phyloP scores from a whole-genome alignment of 2,797 vertebrate species.

The Danio tinwini region DNA sequence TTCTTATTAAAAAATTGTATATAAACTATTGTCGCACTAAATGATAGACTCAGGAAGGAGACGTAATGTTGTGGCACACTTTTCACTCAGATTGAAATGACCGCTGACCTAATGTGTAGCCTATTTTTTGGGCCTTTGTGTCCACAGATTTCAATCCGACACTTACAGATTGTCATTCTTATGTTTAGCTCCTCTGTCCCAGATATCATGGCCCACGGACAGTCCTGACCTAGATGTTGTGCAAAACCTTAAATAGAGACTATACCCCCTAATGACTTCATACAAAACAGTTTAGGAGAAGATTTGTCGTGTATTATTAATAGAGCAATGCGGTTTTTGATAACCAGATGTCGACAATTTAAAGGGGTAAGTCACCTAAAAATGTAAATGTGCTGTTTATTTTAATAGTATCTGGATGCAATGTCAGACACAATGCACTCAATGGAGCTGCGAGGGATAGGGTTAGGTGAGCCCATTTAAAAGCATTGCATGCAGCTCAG shows the following conservation, averaged over 20 bases:
- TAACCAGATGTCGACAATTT: background rate
- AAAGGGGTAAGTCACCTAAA: no score
- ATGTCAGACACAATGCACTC: no score
- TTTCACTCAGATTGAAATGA: background rate
- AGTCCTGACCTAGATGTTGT: conserved; percentile 51
- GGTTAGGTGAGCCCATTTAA: no score
- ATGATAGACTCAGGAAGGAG: background rate
- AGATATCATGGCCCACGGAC: conserved; percentile 51
- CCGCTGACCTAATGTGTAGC: conserved; percentile 22
- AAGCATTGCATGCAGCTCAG: no score
- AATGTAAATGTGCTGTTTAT: no score
- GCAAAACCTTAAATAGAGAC: conserved; percentile 27
- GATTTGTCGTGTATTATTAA: background rate
- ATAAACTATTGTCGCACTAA: no score
- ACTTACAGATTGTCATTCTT: conserved; percentile 37
- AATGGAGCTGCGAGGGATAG: no score
- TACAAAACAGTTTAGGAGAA: conserved; percentile 17
- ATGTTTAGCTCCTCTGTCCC: conserved; percentile 56
- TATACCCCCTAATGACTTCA: conserved; percentile 12
- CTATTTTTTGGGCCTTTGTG: conserved; percentile 19
- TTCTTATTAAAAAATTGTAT: conserved; percentile 10
- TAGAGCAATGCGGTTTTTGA: background rate
- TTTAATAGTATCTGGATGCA: no score
- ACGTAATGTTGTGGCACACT: background rate
- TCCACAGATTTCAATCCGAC: conserved; percentile 27